These are phyloP conservation scores for Ellobius talpinus DNA, from an alignment of 2,113 vertebrate species.

Conservation along the genomic window DNA sequence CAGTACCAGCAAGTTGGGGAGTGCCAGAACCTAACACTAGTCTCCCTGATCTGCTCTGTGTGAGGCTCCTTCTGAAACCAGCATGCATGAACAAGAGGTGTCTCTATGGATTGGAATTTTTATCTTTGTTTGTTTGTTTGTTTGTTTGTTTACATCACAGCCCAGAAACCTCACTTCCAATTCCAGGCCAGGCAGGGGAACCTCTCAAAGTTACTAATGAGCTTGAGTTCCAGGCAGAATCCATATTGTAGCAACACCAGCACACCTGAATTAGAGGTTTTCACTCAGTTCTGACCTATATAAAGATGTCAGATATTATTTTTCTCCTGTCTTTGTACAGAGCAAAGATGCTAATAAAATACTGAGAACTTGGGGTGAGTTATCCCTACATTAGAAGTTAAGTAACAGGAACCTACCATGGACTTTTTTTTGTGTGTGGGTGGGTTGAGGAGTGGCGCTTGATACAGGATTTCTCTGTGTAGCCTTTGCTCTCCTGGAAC, in stretches of 20 bases:
- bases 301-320: conserved; percentile 54
- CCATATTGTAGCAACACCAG: conserved; percentile 76
- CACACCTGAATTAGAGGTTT: conserved; percentile 62
- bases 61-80: conserved; percentile 79
- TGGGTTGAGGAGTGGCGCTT: no score
- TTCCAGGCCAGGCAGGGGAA: conserved; percentile 65
- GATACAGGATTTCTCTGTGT: background rate
- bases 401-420: background rate
- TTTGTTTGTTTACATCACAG: conserved; percentile 77
- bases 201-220: conserved; percentile 80
- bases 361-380: background rate
- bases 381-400: conserved; percentile 26
- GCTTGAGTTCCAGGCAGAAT: background rate
- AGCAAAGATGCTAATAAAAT: conserved; percentile 30
- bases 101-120: conserved; percentile 43
- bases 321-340: conserved; percentile 52
- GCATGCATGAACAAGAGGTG: conserved; percentile 79
- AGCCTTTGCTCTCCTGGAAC: background rate
- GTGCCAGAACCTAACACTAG: conserved; percentile 69
- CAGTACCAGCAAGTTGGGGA: conserved; percentile 50
- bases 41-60: conserved; percentile 77
- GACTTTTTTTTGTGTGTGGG: background rate
- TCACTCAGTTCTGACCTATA: conserved; percentile 49
- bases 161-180: conserved; percentile 77
- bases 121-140: no score